Evolutionary conservation across 2,888 invertebrate genomes (phyloP).

Genomic region (Drosophila basisetae): DNA sequence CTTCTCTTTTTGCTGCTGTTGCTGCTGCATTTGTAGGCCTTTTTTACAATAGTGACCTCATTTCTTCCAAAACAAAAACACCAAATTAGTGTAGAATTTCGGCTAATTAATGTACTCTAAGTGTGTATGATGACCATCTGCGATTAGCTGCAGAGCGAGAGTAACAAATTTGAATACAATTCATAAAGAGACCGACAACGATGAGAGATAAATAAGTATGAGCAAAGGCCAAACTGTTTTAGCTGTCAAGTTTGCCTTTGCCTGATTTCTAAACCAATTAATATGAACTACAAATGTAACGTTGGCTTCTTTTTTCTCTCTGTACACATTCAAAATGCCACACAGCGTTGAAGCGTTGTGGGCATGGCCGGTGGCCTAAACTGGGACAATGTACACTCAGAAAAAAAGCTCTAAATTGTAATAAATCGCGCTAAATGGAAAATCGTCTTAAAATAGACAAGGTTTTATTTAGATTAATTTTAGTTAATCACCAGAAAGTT

Average conservation of each 20-base stretch:
- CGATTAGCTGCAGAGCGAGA: constrained; percentile 14
- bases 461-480: too few species aligned
- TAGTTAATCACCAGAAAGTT: too few species aligned
- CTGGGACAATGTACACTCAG: constrained; percentile 32
- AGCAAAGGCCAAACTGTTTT: constrained; percentile 28
- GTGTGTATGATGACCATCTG: constrained; percentile 24
- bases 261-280: constrained; percentile 67
- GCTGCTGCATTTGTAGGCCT: constrained; percentile 54
- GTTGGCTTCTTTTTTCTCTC: constrained; percentile 35
- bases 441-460: too few species aligned
- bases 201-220: constrained; percentile 54
- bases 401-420: too few species aligned
- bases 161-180: constrained; percentile 47
- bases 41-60: constrained; percentile 62
- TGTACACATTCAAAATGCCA: constrained; percentile 51
- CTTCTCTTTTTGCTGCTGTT: constrained; percentile 27
- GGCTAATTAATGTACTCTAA: constrained; percentile 61
- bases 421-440: too few species aligned
- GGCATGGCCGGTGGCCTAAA: constrained; percentile 22
- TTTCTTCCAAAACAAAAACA: constrained; percentile 24
- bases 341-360: constrained; percentile 10
- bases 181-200: constrained; percentile 46
- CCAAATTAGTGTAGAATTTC: constrained; percentile 63
- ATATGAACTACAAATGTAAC: constrained; percentile 65
- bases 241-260: constrained; percentile 53